Evolutionary conservation across 1,140 invertebrate genomes (phyloP), one percentile per base, ranked within the genome.

Genomic region (Bombyx mandarina): DNA sequence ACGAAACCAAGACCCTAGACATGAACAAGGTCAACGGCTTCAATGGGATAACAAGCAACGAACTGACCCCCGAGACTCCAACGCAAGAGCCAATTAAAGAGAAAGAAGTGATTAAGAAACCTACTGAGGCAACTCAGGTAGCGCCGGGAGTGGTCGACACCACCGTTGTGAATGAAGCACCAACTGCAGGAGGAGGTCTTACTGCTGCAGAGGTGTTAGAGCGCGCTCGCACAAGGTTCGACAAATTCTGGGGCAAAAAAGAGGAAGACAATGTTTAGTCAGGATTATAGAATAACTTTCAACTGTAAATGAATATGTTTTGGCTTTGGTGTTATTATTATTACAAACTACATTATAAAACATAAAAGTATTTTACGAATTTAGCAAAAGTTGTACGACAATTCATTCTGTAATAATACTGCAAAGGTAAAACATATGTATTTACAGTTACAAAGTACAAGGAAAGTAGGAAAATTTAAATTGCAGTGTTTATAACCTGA

Each of bases 241-340:
- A 96, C 86, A 93, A 95, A 70, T 96, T 96, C 83, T 97, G 95
- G 95, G 93, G 93, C 52, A 89, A 88, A 57, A 88, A 88, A 54
- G 88, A 89, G 56, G 77, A 89, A 71, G 88, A 88, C 62, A 82
- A 78, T 57, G 88, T 89, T 67, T 89, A 88, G 71, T 69, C 66
- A 54, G 51, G 43, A 44, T 57, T 59, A 47, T 50, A 18, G 45
- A 56, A 46, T 45, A 51, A 62, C 48, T 49, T 71, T 62, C 52
- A 57, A 63, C 54, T 59, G 65, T 61, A 57, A 70, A 73, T 75
- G 6, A 51, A 8, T 35, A 22, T 35, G 48, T 6, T 50, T 18
- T 50, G 12, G 26, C 42, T 35, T 51, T 51, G 7, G 9, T 51
- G 26, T 26, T 51, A 51, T 51, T 51, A 9, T 10, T 26, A 51